Percentiles rank a stretch among this genome's conserved stretches.
phyloP scores from a whole-genome alignment of 1,140 invertebrate species.

The Nylanderia fulva region DNA sequence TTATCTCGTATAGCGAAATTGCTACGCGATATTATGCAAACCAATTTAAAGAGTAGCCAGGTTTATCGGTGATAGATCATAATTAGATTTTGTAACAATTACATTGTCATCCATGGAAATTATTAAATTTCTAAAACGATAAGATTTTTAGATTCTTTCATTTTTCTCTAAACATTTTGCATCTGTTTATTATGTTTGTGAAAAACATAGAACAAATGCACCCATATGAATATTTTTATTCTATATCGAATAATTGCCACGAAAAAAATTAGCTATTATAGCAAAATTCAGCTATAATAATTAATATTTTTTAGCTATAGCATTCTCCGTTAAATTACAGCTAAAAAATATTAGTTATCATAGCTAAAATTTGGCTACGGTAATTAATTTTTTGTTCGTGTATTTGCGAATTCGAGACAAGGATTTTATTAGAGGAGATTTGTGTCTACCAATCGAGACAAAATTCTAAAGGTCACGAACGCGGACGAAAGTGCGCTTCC shows the following conservation, averaged over 20 bases:
- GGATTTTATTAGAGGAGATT: not conserved
- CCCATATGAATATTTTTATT: not conserved
- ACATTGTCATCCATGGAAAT: not conserved
- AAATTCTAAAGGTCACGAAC: conserved; percentile 52
- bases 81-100: not conserved
- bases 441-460: not conserved
- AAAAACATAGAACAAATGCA: not conserved
- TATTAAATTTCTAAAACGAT: not conserved
- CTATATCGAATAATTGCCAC: not conserved
- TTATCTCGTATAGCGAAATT: not conserved
- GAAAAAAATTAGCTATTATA: too few species aligned
- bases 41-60: not conserved
- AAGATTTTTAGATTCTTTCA: not conserved
- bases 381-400: too few species aligned
- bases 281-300: too few species aligned
- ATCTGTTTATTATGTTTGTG: not conserved
- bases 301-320: too few species aligned
- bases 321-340: too few species aligned
- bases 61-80: not conserved
- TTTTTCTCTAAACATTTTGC: not conserved
- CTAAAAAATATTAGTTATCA: too few species aligned
- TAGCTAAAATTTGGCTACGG: too few species aligned
- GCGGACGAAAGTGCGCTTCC: conserved; percentile 42
- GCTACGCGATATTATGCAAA: not conserved
- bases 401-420: not conserved